These are phyloP conservation scores for Calephelis nemesis DNA, from an alignment of 1,140 invertebrate genomes.

Conservation along the genomic window DNA sequence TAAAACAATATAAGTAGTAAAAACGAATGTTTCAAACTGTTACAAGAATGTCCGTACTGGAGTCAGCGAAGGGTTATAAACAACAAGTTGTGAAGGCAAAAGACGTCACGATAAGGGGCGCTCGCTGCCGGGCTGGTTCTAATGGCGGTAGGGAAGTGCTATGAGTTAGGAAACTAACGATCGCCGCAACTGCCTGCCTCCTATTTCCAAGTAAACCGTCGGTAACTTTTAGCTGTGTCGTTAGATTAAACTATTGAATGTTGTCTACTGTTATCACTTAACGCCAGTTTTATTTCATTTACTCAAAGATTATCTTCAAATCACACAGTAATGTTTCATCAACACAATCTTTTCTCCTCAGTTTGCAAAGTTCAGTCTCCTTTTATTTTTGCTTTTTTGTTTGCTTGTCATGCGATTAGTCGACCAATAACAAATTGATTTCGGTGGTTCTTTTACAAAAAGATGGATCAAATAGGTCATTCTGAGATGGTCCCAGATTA, in stretches of 20 bases:
- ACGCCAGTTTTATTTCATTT: too few relatives aligned
- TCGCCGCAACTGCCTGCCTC: constrained; percentile 33
- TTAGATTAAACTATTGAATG: background rate
- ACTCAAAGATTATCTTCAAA: too few relatives aligned
- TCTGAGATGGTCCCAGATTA: too few relatives aligned
- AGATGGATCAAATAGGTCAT: too few relatives aligned
- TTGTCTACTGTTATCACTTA: background rate
- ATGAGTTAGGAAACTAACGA: constrained; percentile 45
- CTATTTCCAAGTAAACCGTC: constrained; percentile 35
- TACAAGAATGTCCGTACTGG: constrained; percentile 28
- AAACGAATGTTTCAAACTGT: constrained; percentile 10
- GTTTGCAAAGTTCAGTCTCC: too few relatives aligned
- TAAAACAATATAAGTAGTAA: constrained; percentile 11
- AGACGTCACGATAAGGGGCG: constrained; percentile 35
- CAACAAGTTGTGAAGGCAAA: constrained; percentile 31
- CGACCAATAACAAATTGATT: too few relatives aligned
- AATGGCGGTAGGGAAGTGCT: constrained; percentile 37
- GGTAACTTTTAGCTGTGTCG: constrained; percentile 27
- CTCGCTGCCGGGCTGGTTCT: constrained; percentile 28
- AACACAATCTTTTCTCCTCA: too few relatives aligned
- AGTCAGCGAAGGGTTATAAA: constrained; percentile 28
- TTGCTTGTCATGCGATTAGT: too few relatives aligned
- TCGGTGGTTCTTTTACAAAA: too few relatives aligned
- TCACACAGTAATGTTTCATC: too few relatives aligned
- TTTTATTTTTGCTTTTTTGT: too few relatives aligned